These are phyloP conservation scores for Xylophagus ater DNA, from an alignment of 2,888 invertebrate genomes.

Conservation along the genomic window DNA sequence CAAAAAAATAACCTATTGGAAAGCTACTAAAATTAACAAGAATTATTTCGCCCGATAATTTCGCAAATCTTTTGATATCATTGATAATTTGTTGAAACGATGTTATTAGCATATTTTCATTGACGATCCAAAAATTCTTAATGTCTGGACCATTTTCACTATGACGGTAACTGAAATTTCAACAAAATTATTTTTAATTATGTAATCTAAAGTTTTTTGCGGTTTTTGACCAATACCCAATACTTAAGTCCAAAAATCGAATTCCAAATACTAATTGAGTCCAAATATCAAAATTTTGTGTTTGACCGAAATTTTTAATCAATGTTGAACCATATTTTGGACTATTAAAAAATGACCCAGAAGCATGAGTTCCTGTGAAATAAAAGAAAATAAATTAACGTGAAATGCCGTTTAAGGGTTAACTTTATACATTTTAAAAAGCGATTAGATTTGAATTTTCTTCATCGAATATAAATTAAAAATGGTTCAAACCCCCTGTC, in stretches of 20 bases:
- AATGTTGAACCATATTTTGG: constrained; percentile 26
- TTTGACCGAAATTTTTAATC: constrained; percentile 37
- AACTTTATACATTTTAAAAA: too few species aligned
- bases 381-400: too few species aligned
- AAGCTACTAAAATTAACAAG: constrained; percentile 76
- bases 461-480: too few species aligned
- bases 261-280: constrained; percentile 75
- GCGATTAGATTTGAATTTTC: too few species aligned
- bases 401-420: too few species aligned
- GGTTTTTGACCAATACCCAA: constrained; percentile 45
- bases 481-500: too few species aligned
- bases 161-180: neutral
- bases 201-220: neutral
- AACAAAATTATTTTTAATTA: neutral
- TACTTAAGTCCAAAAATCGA: constrained; percentile 68
- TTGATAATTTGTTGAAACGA: constrained; percentile 54
- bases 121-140: constrained; percentile 33
- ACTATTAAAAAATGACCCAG: constrained; percentile 42
- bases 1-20: constrained; percentile 39
- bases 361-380: constrained; percentile 49
- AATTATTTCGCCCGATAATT: constrained; percentile 57
- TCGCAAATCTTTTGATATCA: constrained; percentile 57
- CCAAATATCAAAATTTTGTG: constrained; percentile 70
- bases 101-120: constrained; percentile 42
- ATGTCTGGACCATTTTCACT: neutral